These are phyloP conservation scores for Anoncus sp. DNA, from an alignment of 2,888 invertebrate species.

Conservation along the genomic window DNA sequence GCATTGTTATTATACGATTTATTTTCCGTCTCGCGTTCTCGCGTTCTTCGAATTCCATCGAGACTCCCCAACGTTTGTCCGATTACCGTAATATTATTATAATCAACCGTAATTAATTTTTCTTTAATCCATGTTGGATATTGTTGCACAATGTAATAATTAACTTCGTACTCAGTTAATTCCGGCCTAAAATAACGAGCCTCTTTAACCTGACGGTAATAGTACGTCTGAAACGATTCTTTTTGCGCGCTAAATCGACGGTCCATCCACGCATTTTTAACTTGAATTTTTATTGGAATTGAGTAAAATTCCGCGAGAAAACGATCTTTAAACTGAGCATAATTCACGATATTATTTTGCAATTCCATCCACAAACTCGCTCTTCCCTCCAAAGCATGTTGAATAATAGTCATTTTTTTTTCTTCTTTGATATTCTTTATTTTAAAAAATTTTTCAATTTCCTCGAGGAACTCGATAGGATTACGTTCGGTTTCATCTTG, in stretches of 20 bases:
- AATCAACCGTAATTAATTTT: neutral
- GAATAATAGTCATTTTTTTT: constrained; percentile 1
- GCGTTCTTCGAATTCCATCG: constrained; percentile 18
- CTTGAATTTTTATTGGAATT: constrained; percentile 19
- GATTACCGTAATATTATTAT: neutral
- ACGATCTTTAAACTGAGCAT: constrained; percentile 29
- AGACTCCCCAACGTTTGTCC: constrained; percentile 28
- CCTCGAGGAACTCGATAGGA: constrained; percentile 13
- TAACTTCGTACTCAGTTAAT: constrained; percentile 9
- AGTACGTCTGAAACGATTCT: constrained; percentile 26
- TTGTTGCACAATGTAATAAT: constrained; percentile 19
- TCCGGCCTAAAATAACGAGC: constrained; percentile 28
- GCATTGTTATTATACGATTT: neutral
- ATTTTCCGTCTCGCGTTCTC: neutral
- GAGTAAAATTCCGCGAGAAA: constrained; percentile 45
- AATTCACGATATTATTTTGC: constrained; percentile 7
- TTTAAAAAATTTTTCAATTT: constrained; percentile 28
- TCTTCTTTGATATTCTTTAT: neutral
- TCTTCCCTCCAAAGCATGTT: constrained; percentile 30
- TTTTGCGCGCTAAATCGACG: constrained; percentile 13
- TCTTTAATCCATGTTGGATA: constrained; percentile 6
- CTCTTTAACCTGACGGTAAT: constrained; percentile 43
- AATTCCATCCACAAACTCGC: constrained; percentile 35
- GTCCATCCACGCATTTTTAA: constrained; percentile 43
- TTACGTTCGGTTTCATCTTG: constrained; percentile 10